Evolutionary conservation across 2,888 invertebrate genomes (phyloP), one percentile per base, ranked within the genome.

Genomic region (Drosophila subquinaria): DNA sequence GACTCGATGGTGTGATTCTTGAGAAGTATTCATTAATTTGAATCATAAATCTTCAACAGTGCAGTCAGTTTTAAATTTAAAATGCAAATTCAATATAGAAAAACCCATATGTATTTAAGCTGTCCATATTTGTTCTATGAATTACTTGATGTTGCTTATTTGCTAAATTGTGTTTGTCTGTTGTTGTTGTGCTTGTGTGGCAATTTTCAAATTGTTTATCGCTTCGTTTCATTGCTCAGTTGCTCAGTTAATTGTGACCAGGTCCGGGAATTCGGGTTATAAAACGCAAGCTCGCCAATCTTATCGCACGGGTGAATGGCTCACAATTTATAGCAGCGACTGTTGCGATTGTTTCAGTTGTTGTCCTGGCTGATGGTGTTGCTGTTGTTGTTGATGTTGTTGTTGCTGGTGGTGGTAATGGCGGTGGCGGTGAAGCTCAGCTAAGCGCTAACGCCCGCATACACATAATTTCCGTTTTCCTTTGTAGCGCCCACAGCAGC

Each of bases 391-490:
- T 11, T 45, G 35, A 5, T 48, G 35, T 15, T 47, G 43, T 43
- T 62, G 61, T 61, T 72, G 68, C 27, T 64, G 69, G 43, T 15
- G 59, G 33, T 43, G 43, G 4, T 42, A 35, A 2, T 50, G 36
- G 3, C 40, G 30, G 47, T 53, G 62, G 45, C 65, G 76, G 40
- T 64, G 69, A 33, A 59, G 56, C 69, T 69, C 40, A 61, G 79
- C 87, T 83, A 76, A 89, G 73, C 81, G 68, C 79, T 67, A 77
- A 70, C 76, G 69, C 85, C 89, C 85, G 87, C 84, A 83, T 83
- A 69, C 82, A 79, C 81, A 83, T 86, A 76, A 84, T 87, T 87
- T 87, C 88, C 88, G 88, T 77, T 87, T 85, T 83, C 81, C 89
- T 85, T 85, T 89, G 84, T 85, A 61, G 73, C 84, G 67, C 87